Percentiles rank a stretch among this genome's conserved stretches.
Conservation (phyloP, 2,888 invertebrate species). For the Apodemia duryi region DNA sequence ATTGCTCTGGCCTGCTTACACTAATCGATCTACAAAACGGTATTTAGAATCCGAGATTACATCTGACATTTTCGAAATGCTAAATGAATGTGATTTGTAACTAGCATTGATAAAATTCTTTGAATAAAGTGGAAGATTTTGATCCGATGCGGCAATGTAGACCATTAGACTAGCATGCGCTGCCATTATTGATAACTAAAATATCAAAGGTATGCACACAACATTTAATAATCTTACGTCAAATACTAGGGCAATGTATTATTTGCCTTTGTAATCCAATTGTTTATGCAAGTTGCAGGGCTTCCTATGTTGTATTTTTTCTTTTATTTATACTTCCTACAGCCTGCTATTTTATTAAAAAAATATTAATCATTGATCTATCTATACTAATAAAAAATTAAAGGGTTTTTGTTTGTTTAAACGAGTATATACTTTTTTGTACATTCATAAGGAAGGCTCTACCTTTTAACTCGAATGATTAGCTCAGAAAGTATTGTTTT, state of each 20-base stretch:
- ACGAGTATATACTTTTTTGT: too few relatives aligned
- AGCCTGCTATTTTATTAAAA: too few relatives aligned
- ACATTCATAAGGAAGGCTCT: not conserved
- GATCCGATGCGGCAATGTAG: not conserved
- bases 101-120: not conserved
- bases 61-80: constrained; percentile 12
- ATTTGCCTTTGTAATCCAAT: not conserved
- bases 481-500: not conserved
- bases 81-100: constrained; percentile 4
- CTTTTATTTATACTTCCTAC: not conserved
- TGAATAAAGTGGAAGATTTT: not conserved
- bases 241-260: not conserved
- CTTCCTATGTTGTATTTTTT: not conserved
- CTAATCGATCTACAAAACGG: constrained; percentile 15
- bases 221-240: not conserved
- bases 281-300: not conserved
- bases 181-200: not conserved
- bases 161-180: not conserved
- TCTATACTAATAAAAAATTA: too few relatives aligned
- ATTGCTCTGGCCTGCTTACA: constrained; percentile 36
- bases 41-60: constrained; percentile 6
- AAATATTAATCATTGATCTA: too few relatives aligned
- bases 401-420: too few relatives aligned
- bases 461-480: not conserved
- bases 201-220: not conserved